Evolutionary conservation across 2,113 vertebrate species (phyloP), one percentile per base, ranked within the genome.

Genomic region (Phodopus roborovskii): DNA sequence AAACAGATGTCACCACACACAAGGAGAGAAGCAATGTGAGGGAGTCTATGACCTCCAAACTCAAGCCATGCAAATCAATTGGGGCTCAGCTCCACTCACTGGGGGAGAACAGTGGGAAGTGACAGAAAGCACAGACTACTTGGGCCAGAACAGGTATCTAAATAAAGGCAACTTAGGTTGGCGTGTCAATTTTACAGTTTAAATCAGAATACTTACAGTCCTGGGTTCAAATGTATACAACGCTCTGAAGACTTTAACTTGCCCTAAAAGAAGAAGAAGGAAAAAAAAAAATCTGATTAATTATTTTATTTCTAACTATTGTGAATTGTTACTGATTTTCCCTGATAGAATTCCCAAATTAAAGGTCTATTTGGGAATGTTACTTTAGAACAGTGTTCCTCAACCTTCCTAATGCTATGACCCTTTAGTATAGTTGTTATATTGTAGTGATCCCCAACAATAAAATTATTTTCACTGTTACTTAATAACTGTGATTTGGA

Each of bases 191-290:
- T 87, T 95, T 42, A 91, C 89, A 79, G 45, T 73, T 56, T 89
- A 91, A 95, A 90, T 87, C 60, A 48, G 50, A 96, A 45, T 98
- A 99, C 99, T 99, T 98, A 99, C 99, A 60, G 99, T 99, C 99
- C 99, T 99, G 91, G 99, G 99, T 95, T 99, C 99, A 98, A 99
- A 99, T 0, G 99, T 99, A 98, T 99, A 99, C 82, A 99, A 96
- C 28, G 99, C 99, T 97, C 99, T 98, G 98, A 99, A 99, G 77
- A 99, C 99, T 98, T 99, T 99, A 96, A 99, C 99, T 97, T 99
- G 99, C 73, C 99, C 99, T 99, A 92, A 96, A 98, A 98, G 15
- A 73, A 39, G 45, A 10, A 75, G 68, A 74, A 68, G n/a, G n/a
- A n/a, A n/a, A 26, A 96, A 62, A 70, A 93, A 97, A 71, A 5